Evolutionary conservation across 35 echinoderm and acorn worm species (phyloP), one percentile per base, ranked within the genome.

Genomic region (Heliocidaris tuberculata): DNA sequence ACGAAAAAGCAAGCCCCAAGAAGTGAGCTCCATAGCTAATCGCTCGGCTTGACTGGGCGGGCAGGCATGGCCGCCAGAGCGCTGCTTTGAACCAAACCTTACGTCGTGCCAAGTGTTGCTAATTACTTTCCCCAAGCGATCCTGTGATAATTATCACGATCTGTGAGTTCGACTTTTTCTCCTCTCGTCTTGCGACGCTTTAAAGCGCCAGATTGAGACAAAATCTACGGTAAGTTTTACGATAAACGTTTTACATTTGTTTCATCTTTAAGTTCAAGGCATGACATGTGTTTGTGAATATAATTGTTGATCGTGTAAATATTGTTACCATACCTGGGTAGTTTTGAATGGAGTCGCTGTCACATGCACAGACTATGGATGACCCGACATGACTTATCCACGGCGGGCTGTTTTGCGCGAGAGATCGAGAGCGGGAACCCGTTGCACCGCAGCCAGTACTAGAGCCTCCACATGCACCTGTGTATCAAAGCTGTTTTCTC

Each of bases 71-170:
- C 91, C 47, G 91, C 91, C 15, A 52, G 91, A 93, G 91, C 50
- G 91, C 48, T 31, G 91, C 91, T 93, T 49, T 93, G 91, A 49
- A 30, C 48, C 15, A 48, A 89, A 48, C 87, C 87, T 48, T 89
- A n/a, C 47, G 19, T 48, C 15, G 91, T 93, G 91, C 91, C 48
- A 93, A 50, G 91, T 93, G 91, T 59, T 59, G 91, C 91, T 93
- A 93, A 93, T 93, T 93, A 93, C 50, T 93, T 93, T 56, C 30
- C 91, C 50, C 91, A 30, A 93, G 91, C 91, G 50, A 89, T 32
- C 65, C 31, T 89, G 47, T 13, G 48, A 59, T 93, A 93, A 93
- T 93, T 93, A 93, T 93, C 91, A 93, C 91, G 87, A 89, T 47
- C 87, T 89, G 87, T 13, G 15, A 47, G 87, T 89, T 47, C 31